Conservation (phyloP, 2,888 invertebrate species). For the Platynereis dumerilii region DNA sequence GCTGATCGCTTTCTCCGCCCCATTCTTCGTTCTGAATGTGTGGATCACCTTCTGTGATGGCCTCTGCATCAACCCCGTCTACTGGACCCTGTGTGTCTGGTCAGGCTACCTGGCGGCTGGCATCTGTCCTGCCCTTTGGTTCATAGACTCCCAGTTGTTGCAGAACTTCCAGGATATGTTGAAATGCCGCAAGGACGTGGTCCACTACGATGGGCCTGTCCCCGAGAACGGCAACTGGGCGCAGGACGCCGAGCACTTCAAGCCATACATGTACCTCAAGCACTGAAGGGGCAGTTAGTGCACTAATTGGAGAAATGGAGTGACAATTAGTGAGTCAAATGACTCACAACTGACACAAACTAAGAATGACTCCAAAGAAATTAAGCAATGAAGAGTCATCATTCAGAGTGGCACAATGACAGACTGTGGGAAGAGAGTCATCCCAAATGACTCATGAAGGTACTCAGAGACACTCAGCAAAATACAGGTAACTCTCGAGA, state of each 20-base stretch:
- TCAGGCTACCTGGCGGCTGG: conserved; percentile 25
- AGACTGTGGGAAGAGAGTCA: too few relatives aligned
- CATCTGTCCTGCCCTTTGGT: conserved; percentile 18
- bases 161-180: conserved; percentile 8
- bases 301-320: too few relatives aligned
- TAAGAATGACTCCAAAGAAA: too few relatives aligned
- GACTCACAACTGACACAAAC: too few relatives aligned
- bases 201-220: not conserved
- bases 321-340: too few relatives aligned
- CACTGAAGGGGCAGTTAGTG: not conserved
- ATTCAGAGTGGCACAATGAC: too few relatives aligned
- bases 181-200: not conserved
- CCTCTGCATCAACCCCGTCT: conserved; percentile 26
- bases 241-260: not conserved
- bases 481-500: too few relatives aligned
- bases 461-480: too few relatives aligned
- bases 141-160: conserved; percentile 16
- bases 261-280: conserved; percentile 3
- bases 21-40: conserved; percentile 29
- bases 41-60: conserved; percentile 28
- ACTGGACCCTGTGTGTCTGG: conserved; percentile 28
- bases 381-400: too few relatives aligned
- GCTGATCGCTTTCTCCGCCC: conserved; percentile 20
- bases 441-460: too few relatives aligned
- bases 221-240: not conserved